Base-by-base conservation (phyloP, 2,797 vertebrate species). In the Eurystomus glaucurus region DNA sequence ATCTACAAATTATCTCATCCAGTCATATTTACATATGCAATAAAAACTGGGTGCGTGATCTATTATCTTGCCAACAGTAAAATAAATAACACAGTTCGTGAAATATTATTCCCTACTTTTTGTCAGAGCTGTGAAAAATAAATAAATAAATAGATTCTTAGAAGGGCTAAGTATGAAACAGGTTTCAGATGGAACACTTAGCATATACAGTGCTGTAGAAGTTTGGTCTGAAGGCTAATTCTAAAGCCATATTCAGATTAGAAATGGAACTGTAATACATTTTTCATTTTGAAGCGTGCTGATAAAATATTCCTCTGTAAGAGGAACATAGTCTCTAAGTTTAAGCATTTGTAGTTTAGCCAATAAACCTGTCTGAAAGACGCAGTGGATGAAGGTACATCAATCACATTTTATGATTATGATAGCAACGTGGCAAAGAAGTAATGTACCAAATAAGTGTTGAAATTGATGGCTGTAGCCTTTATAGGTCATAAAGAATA, bases 1-100 rank as follows among this genome's bases (percentile, higher is more conserved):
- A 80, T 88, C 66, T 70, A 55, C 70, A 93, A 94, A 96, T 96
- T 93, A 87, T 87, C 70, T 88, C 54, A 77, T 19, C 58, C 25
- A 72, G 54, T 51, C 91, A 46, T 58, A 96, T 95, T 96, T 97
- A 90, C 83, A 95, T 90, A 88, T 85, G 70, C 85, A 97, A 74
- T 96, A 94, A 96, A 95, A 92, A 45, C 85, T 74, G 46, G 41
- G 80, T 78, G 50, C 22, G 28, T 88, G 94, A 96, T 96, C 85
- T 92, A 85, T 92, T 87, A 35, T 85, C 74, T 76, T 93, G 80
- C 66, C 95, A 89, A 48, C 14, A 45, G 74, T 29, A 87, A 77
- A 90, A 95, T 75, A 85, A 97, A 85, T 70, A 88, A 85, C 18
- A 22, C 18, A 22, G 20, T 52, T 88, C 11, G 37, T 37, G 37